Evolutionary conservation across 2,797 vertebrate genomes (phyloP).

Genomic region (Rhabdophis nuchalis): DNA sequence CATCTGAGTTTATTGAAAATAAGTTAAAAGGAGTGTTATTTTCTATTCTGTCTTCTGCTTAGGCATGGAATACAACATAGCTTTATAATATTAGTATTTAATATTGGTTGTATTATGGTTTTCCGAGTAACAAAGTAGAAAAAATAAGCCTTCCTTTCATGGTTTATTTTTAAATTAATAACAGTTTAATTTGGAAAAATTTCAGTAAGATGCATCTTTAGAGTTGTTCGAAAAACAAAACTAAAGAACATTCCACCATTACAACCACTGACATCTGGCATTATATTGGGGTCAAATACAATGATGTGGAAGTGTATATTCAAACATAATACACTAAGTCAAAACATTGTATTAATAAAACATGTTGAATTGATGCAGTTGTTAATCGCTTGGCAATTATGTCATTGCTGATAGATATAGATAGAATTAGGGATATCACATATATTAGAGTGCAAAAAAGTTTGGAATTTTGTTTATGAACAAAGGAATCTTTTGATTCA

Average conservation of each 20-base stretch:
- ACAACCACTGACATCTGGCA: background rate
- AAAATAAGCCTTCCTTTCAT: background rate
- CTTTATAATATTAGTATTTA: background rate
- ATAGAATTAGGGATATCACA: background rate
- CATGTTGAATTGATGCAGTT: background rate
- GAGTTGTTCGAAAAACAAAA: background rate
- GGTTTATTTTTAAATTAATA: background rate
- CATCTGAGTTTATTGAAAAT: background rate
- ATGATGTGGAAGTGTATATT: background rate
- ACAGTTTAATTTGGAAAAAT: background rate
- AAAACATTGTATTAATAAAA: background rate
- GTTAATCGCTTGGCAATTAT: background rate
- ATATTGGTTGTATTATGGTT: background rate
- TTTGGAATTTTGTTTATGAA: background rate
- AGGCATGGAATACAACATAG: slow-evolving; percentile 6
- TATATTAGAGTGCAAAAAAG: background rate
- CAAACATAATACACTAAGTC: background rate
- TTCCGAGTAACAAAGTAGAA: background rate
- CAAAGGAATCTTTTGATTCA: background rate
- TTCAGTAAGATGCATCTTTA: background rate
- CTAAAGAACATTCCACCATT: background rate
- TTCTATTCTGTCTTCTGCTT: slow-evolving; percentile 27
- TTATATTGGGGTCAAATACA: background rate
- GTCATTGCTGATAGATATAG: background rate
- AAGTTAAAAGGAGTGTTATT: background rate